Evolutionary conservation across 2,888 invertebrate species (phyloP), one percentile per base, ranked within the genome.

Genomic region (Mactromeris polynyma): DNA sequence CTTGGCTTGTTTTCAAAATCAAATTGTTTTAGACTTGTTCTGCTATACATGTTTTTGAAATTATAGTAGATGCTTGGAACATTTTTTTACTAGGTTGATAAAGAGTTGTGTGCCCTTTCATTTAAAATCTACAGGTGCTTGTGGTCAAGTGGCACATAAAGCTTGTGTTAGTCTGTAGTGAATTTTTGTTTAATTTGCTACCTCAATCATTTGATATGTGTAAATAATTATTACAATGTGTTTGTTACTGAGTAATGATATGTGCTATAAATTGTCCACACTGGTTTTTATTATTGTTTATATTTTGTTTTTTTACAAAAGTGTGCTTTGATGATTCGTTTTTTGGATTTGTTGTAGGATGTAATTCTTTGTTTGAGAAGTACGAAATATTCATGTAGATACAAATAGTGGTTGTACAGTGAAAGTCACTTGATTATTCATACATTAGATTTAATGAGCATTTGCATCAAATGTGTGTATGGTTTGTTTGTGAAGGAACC

Each of bases 181-280:
- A 83, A 77, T 83, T 83, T 46, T 33, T 83, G 69, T 83, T 69
- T 46, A 83, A 83, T 83, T 83, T 83, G 83, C 83, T 83, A 83
- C 83, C 83, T 83, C 83, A 83, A 31, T 17, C 31, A 58, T 2
- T 31, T 64, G 64, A 83, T 77, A 6, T 77, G 77, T 83, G 83
- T 83, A 83, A 46, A 77, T 77, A 64, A 26, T 26, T 64, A 40
- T 81, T 38, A 40, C 58, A 31, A 14, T 36, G 26, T 64, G 58
- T 64, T 64, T 64, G 58, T 64, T 64, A 64, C 26, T n/a, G 26
- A 64, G 58, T 64, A 26, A n/a, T 64, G n/a, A 46, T 64, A 64
- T 26, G 58, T 64, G 58, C 58, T 64, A n/a, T 46, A 26, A n/a
- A 64, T 26, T 64, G 58, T 64, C n/a, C n/a, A 26, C 58, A 64